Evolutionary conservation across 2,888 invertebrate species (phyloP), one percentile per base, ranked within the genome.

Genomic region (Stomorhina lunata): DNA sequence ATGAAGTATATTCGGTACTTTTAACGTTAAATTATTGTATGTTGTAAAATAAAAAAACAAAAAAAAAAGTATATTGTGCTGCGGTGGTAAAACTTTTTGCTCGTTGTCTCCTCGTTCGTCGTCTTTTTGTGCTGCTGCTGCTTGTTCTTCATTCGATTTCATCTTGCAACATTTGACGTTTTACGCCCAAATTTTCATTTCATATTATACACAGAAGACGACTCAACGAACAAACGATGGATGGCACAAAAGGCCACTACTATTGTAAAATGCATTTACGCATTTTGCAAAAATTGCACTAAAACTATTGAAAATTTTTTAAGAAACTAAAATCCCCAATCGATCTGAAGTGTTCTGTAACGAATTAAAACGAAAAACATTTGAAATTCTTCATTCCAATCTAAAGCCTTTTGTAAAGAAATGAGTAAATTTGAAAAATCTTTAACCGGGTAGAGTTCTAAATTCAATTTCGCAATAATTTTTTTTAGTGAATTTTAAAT

Each of bases 161-260:
- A 80, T 59, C 79, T 80, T 80, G 57, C 72, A 66, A 73, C 59
- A 50, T 79, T 82, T 79, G 82, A 79, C 82, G 79, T 82, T 82
- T 79, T 82, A 82, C 82, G 82, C 82, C 82, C 82, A 82, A 76
- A 79, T 71, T 76, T 66, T 69, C 55, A 73, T 53, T 65, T 69
- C 48, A 65, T 76, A 65, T 71, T 69, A 63, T 80, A 76, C 75
- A 75, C 32, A 69, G 63, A 17, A n/a, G n/a, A n/a, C n/a, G n/a
- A n/a, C n/a, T n/a, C 50, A 27, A 50, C 57, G 17, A 66, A 66
- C 57, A n/a, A n/a, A n/a, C n/a, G n/a, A n/a, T n/a, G n/a, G 50
- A 80, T 73, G 59, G 48, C 48, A 59, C 27, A 40, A 57, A 71
- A 66, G 50, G 29, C 15, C 48, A 63, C n/a, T n/a, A n/a, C n/a